These are phyloP conservation scores for Botia kubotai DNA, from an alignment of 2,797 vertebrate species.

Conservation along the genomic window DNA sequence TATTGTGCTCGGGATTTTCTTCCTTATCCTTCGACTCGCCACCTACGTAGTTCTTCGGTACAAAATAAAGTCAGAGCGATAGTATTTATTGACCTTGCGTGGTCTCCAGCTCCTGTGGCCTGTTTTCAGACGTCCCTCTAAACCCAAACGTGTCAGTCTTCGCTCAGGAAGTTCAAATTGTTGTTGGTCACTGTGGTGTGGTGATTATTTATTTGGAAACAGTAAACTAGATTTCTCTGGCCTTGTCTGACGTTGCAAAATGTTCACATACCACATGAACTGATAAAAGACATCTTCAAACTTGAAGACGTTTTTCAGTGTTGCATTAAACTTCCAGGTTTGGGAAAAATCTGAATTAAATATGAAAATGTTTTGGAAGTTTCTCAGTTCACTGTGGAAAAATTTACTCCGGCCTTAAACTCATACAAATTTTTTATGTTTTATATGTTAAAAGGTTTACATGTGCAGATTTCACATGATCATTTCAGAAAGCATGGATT, in stretches of 20 bases:
- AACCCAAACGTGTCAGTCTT: constrained; percentile 3
- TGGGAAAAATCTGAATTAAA: background rate
- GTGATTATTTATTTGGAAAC: constrained; percentile 2
- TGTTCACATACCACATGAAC: background rate
- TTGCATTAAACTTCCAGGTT: background rate
- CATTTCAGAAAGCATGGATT: constrained; percentile 2
- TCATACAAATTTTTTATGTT: background rate
- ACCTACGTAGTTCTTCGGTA: constrained; percentile 96
- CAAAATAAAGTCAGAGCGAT: constrained; percentile 92
- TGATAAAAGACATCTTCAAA: too few relatives aligned
- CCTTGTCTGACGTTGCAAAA: background rate
- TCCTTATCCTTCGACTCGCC: constrained; percentile 88
- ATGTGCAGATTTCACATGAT: background rate
- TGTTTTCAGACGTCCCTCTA: constrained; percentile 2
- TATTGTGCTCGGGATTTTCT: constrained; percentile 92
- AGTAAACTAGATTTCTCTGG: background rate
- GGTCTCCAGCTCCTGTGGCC: background rate
- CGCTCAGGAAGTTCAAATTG: constrained; percentile 41
- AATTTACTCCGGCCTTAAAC: background rate
- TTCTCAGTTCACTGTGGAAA: background rate
- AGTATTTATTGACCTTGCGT: constrained; percentile 6
- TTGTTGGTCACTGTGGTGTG: background rate
- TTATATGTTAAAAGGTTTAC: background rate
- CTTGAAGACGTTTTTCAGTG: constrained; percentile 1
- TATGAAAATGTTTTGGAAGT: background rate